Evolutionary conservation across 2,797 vertebrate genomes (phyloP), one percentile per base, ranked within the genome.

Genomic region (Apogon talboti): DNA sequence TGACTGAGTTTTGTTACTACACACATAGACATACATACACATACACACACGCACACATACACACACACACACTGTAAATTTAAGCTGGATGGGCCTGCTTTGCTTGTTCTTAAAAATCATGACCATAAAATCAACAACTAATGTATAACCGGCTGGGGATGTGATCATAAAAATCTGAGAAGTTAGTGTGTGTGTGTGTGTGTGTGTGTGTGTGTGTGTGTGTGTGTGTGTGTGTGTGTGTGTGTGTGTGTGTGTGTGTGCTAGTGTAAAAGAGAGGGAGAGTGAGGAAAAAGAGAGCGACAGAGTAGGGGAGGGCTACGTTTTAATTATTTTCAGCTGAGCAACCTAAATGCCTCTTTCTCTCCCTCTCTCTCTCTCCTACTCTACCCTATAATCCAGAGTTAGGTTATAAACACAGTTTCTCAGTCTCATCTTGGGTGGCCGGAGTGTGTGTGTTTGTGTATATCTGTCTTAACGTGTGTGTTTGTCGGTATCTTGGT

Each of bases 301-400:
- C 42, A 53, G 51, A 71, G 64, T 0, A 51, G 59, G 61, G 67
- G 68, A 76, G 55, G 54, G 51, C 79, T 82, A 58, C 40, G 49
- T 81, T 87, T 88, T 89, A 89, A 90, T 91, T 90, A 87, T 87
- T 91, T 82, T 87, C 88, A 89, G 88, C 86, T 90, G 88, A 89
- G 77, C 83, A 81, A 75, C 78, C 53, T 71, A 84, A 84, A 70
- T 70, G 53, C 66, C 40, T 47, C 54, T 61, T 65, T 72, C 69
- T 50, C 53, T 21, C 60, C 46, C n/a, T n/a, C 48, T 49, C 54
- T 47, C 63, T 48, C 70, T 48, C 64, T 44, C 55, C 21, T 24
- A 24, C 21, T 68, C 76, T 84, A 87, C 87, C 87, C 91, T 93
- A 74, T 94, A 93, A 94, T 94, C 92, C 87, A 86, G 82, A 88